Evolutionary conservation across 2,888 invertebrate species (phyloP), one percentile per base, ranked within the genome.

Genomic region (Leptopilina myrica): DNA sequence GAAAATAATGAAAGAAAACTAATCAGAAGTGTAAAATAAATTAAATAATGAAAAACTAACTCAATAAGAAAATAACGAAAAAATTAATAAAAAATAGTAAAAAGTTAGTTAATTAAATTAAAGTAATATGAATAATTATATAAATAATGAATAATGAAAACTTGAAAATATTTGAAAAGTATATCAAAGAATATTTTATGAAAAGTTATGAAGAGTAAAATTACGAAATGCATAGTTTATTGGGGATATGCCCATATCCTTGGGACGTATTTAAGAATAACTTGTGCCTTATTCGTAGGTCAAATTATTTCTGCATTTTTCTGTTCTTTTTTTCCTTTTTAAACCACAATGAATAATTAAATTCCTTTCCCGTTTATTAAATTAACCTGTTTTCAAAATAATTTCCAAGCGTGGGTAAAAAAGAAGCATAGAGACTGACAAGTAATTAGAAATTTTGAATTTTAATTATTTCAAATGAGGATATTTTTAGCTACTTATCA

Each of bases 161-260:
- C 12, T 59, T 15, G 15, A 59, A 15, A 15, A 62, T 20, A 43
- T 43, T 15, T 49, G 15, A 20, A 20, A 62, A 62, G 8, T 62
- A 62, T 20, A 20, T 62, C 9, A 62, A 20, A 62, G 62, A 33
- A 62, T 9, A 62, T 43, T 8, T 43, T 43, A 43, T 62, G 15
- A 62, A 62, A 9, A 62, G 7, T 62, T 43, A 8, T 20, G 62
- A 1, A 20, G 8, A 62, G 8, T 20, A 20, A 62, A 62, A 62
- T 62, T 62, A 20, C 20, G 62, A 62, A 62, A 62, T 62, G 20
- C 62, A 20, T 20, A 62, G 20, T 62, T 26, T 62, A 62, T 62
- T 62, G 62, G 62, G 15, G 62, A 62, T 62, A 62, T 62, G 62
- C 62, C 62, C 20, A 62, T 62, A 62, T 62, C 62, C 20, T 62